These are phyloP conservation scores for Chlorops oryzae DNA, from an alignment of 1,140 invertebrate genomes.

Conservation along the genomic window DNA sequence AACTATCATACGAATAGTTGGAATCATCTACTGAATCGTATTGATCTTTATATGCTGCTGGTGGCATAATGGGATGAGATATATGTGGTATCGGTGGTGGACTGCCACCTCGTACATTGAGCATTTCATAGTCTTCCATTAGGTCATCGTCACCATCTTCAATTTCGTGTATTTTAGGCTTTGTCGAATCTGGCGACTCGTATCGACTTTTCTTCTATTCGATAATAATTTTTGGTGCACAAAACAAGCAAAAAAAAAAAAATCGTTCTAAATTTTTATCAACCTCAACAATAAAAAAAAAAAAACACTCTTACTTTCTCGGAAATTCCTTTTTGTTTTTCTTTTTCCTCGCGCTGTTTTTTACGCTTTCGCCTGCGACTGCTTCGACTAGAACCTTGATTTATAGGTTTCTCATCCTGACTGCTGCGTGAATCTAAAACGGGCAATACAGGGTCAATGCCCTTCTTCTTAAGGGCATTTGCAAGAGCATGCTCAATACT, in stretches of 20 bases:
- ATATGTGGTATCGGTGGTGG: conserved; percentile 48
- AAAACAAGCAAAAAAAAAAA: background rate
- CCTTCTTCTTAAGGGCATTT: conserved; percentile 56
- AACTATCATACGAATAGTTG: conserved; percentile 52
- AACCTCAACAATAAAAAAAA: background rate
- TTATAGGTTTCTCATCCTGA: conserved; percentile 9
- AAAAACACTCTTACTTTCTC: conserved; percentile 20
- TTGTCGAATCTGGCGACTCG: background rate
- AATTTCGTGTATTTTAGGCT: background rate
- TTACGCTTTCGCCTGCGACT: conserved; percentile 47
- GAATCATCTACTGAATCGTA: conserved; percentile 50
- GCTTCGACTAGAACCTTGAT: conserved; percentile 31
- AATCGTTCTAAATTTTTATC: background rate
- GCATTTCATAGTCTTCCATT: conserved; percentile 70
- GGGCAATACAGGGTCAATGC: conserved; percentile 49
- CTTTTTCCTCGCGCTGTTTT: conserved; percentile 40
- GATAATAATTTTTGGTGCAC: background rate
- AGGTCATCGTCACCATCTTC: conserved; percentile 24
- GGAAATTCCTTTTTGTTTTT: conserved; percentile 38
- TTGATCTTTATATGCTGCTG: conserved; percentile 4
- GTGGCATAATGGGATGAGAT: background rate
- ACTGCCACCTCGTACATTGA: conserved; percentile 68
- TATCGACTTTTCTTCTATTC: conserved; percentile 11
- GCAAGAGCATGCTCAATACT: conserved; percentile 70
- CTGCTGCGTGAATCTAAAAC: conserved; percentile 17